Evolutionary conservation across 2,113 vertebrate genomes (phyloP), one percentile per base, ranked within the genome.

Genomic region (Hoplias malabaricus): DNA sequence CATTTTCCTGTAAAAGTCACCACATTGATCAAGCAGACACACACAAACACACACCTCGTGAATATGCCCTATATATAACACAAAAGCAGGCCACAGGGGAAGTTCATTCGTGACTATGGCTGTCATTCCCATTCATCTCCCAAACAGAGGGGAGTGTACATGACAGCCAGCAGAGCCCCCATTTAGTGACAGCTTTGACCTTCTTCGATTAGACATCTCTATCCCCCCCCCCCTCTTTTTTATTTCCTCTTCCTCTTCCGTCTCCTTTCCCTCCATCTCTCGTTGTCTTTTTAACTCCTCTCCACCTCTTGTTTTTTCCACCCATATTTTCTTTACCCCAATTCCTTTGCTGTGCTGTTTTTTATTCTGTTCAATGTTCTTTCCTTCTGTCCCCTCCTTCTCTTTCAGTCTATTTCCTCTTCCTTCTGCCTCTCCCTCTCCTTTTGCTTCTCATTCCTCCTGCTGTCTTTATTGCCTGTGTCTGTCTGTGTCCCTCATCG

Each of bases 151-250:
- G 43, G 59, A 63, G 48, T 73, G 54, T 67, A 76, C 81, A 73
- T 81, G 81, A 85, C 78, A 83, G 72, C 71, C 53, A 83, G 84
- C 81, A 80, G 75, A 81, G 38, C 62, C 62, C 73, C 74, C 70
- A 71, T 79, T 80, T 82, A 82, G 80, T 68, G 77, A 82, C 80
- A 80, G 83, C 68, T 63, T 71, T 80, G 74, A 77, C 78, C 83
- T 80, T 80, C 77, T 82, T 84, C 74, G 57, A 77, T 82, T 80
- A 80, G 77, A 75, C 73, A 69, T 79, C 69, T 79, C 63, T 73
- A 75, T 84, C 76, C 71, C 46, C 72, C 59, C 33, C 43, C 5
- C 16, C 6, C 43, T 48, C 16, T 48, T 16, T 11, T 25, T n/a
- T 25, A n/a, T 40, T 14, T 25, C 19, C 38, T 43, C 16, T 14